phyloP scores from a whole-genome alignment of 2,797 vertebrate species.

The Pogonophryne albipinna region DNA sequence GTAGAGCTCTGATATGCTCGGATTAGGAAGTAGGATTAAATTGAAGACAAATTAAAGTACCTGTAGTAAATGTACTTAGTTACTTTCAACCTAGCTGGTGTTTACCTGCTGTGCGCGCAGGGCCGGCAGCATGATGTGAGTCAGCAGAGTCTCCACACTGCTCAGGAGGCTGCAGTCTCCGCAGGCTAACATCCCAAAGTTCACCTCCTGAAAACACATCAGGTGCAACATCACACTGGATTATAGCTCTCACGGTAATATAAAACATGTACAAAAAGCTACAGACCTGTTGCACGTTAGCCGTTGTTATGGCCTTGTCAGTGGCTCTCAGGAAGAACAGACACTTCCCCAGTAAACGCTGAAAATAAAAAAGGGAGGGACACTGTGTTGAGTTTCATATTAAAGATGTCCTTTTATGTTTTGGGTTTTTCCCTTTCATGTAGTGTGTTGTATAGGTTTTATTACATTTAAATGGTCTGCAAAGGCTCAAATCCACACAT shows the following conservation, averaged over 20 bases:
- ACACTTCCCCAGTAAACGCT: slow-evolving; percentile 85
- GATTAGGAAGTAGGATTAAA: too few species aligned
- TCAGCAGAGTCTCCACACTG: slow-evolving; percentile 83
- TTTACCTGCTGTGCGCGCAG: slow-evolving; percentile 87
- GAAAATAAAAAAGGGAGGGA: slow-evolving; percentile 12
- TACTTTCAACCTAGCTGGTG: neutral
- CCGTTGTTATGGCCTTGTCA: slow-evolving; percentile 81
- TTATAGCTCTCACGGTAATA: too few species aligned
- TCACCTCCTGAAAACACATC: slow-evolving; percentile 81
- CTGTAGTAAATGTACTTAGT: too few species aligned
- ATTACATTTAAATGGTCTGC: too few species aligned
- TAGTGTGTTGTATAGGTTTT: too few species aligned
- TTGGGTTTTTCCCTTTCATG: too few species aligned
- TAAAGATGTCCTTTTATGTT: neutral
- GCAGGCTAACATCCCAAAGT: slow-evolving; percentile 84
- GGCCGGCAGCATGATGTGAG: slow-evolving; percentile 82
- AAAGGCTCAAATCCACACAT: too few species aligned
- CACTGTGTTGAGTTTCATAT: neutral
- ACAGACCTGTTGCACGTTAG: slow-evolving; percentile 87
- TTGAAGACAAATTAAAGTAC: too few species aligned
- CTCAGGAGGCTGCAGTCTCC: slow-evolving; percentile 78
- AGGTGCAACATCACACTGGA: neutral
- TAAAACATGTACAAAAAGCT: too few species aligned
- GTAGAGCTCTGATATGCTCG: too few species aligned
- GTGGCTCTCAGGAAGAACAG: slow-evolving; percentile 88